phyloP scores from a whole-genome alignment of 2,888 invertebrate species.

The Heteromurus nitidus region DNA sequence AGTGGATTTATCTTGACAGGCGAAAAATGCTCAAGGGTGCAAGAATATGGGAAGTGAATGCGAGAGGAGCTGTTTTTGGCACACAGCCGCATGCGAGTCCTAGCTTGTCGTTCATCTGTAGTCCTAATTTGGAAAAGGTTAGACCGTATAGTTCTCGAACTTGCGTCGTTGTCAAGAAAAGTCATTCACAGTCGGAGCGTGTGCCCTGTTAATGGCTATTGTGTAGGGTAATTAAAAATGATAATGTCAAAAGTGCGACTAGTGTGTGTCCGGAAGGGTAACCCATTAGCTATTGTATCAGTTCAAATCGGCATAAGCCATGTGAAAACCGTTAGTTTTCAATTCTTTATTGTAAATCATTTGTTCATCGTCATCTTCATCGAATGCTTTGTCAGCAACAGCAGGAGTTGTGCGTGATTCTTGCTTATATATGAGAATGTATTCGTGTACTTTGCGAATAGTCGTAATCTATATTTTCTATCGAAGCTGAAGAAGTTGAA shows the following conservation, averaged over 20 bases:
- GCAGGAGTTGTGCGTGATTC: slow-evolving; percentile 34
- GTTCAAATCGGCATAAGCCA: slow-evolving; percentile 17
- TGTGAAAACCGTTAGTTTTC: slow-evolving; percentile 49
- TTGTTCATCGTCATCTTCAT: slow-evolving; percentile 25
- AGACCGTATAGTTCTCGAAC: slow-evolving; percentile 23
- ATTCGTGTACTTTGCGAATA: not conserved
- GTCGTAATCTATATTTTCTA: not conserved
- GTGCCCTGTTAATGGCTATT: slow-evolving; percentile 59
- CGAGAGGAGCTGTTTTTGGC: slow-evolving; percentile 25
- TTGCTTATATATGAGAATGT: too few species aligned
- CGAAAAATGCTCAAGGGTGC: slow-evolving; percentile 24
- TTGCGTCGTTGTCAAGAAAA: slow-evolving; percentile 49
- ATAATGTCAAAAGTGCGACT: slow-evolving; percentile 67
- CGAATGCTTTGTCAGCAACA: slow-evolving; percentile 45
- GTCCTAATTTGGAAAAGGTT: slow-evolving; percentile 58
- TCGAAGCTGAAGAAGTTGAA: not conserved
- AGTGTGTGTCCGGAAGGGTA: slow-evolving; percentile 35
- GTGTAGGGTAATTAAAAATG: slow-evolving; percentile 67
- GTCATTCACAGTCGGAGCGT: slow-evolving; percentile 57
- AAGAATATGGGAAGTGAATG: slow-evolving; percentile 6
- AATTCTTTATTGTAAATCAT: slow-evolving; percentile 26
- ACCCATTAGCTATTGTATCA: slow-evolving; percentile 50
- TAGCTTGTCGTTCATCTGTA: slow-evolving; percentile 25
- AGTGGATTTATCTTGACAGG: slow-evolving; percentile 53
- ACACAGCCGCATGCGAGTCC: slow-evolving; percentile 3